Evolutionary conservation across 2,888 invertebrate species (phyloP).

Genomic region (Coecobrya sp.): DNA sequence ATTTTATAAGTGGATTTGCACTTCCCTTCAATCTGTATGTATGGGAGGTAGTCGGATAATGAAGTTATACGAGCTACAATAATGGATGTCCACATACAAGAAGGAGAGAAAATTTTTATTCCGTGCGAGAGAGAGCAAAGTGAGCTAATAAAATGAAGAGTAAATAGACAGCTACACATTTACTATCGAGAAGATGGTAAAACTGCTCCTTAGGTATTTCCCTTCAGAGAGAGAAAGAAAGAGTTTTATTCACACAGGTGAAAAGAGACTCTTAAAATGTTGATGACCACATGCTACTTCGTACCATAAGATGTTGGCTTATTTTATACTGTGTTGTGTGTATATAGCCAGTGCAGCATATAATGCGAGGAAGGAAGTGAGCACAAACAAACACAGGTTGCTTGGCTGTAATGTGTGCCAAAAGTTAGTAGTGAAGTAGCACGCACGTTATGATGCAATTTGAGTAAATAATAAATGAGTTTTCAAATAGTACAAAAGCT

Average conservation of each 20-base stretch:
- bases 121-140: constrained; percentile 39
- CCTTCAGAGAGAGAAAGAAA: constrained; percentile 36
- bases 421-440: constrained; percentile 16
- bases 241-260: constrained; percentile 54
- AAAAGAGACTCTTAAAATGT: constrained; percentile 58
- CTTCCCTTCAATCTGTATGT: background rate
- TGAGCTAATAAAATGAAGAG: constrained; percentile 51
- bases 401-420: background rate
- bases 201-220: constrained; percentile 2
- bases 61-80: constrained; percentile 46
- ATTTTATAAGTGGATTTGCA: constrained; percentile 14
- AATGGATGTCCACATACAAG: constrained; percentile 18
- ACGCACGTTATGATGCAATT: constrained; percentile 58
- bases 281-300: constrained; percentile 46
- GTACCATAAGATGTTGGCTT: constrained; percentile 2
- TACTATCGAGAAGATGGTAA: background rate
- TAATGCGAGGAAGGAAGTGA: background rate
- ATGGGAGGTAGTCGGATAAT: constrained; percentile 4
- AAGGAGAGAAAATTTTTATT: constrained; percentile 45
- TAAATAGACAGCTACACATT: constrained; percentile 36
- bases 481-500: constrained; percentile 30
- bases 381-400: background rate
- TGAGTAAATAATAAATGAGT: constrained; percentile 64
- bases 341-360: background rate
- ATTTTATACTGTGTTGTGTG: background rate